A percentile compares a stretch with the other conserved stretches of the same genome.
phyloP scores from a whole-genome alignment of 2,113 vertebrate species.

The Bufo bufo region DNA sequence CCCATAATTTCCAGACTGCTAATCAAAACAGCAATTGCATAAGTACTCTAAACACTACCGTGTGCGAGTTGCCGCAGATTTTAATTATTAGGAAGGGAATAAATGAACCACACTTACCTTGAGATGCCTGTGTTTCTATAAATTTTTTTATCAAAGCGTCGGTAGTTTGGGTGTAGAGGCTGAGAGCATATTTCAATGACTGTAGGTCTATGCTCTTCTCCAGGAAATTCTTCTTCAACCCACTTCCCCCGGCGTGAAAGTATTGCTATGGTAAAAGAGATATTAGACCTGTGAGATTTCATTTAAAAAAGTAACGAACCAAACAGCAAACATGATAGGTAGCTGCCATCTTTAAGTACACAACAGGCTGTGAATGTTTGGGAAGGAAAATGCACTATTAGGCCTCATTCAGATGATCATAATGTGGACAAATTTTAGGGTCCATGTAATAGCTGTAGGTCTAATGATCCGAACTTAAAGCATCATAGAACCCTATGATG shows the following conservation, averaged over 20 bases:
- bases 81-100: conserved; percentile 4
- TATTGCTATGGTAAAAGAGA: conserved; percentile 86
- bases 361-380: too few species aligned
- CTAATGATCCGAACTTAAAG: too few species aligned
- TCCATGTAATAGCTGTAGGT: too few species aligned
- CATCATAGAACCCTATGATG: too few species aligned
- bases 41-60: background rate
- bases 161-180: conserved; percentile 96
- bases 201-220: conserved; percentile 95
- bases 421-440: too few species aligned
- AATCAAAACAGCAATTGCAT: background rate
- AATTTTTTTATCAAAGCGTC: conserved; percentile 98
- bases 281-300: background rate
- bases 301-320: background rate
- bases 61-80: conserved; percentile 5
- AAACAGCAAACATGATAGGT: background rate
- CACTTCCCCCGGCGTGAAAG: conserved; percentile 97
- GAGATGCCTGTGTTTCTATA: conserved; percentile 91
- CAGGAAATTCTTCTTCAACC: conserved; percentile 95
- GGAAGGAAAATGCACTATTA: too few species aligned
- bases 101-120: conserved; percentile 80
- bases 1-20: background rate
- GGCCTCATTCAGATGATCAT: background rate
- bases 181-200: conserved; percentile 93
- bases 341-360: too few species aligned